These are phyloP conservation scores for Sebastes elongatus DNA, from an alignment of 2,797 vertebrate species.

Conservation along the genomic window DNA sequence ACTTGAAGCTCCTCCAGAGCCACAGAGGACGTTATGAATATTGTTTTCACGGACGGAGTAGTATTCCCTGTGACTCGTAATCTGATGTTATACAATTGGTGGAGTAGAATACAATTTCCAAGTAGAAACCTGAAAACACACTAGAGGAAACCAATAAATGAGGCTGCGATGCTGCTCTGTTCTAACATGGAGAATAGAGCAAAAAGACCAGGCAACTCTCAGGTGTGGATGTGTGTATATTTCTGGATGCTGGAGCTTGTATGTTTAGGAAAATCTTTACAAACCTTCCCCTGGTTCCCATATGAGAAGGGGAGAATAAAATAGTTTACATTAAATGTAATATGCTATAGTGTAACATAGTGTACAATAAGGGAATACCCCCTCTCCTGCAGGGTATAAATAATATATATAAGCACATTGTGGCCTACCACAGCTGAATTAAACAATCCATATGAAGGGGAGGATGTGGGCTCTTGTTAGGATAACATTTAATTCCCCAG, in stretches of 20 bases:
- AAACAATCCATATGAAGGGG: conserved; percentile 34
- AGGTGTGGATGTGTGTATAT: background rate
- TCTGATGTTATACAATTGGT: background rate
- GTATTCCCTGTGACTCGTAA: background rate
- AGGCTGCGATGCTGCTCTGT: background rate
- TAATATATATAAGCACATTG: conserved; percentile 51
- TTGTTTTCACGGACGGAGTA: background rate
- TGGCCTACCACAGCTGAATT: conserved; percentile 9
- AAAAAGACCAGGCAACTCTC: background rate
- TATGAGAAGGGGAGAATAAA: conserved; percentile 18
- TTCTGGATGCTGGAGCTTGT: background rate
- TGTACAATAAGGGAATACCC: conserved; percentile 34
- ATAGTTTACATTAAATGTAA: conserved; percentile 37
- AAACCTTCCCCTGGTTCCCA: conserved; percentile 10
- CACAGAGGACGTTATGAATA: background rate
- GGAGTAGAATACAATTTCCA: background rate
- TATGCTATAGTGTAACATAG: conserved; percentile 11
- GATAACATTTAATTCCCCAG: conserved; percentile 3
- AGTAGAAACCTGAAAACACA: background rate
- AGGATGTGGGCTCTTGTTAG: conserved; percentile 5
- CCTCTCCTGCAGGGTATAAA: conserved; percentile 49
- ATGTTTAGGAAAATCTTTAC: conserved; percentile 5
- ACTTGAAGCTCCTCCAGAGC: background rate
- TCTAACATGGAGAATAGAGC: background rate
- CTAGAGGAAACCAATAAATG: background rate